Evolutionary conservation across 2,888 invertebrate genomes (phyloP).

Genomic region (Tromatobia lineatoria): DNA sequence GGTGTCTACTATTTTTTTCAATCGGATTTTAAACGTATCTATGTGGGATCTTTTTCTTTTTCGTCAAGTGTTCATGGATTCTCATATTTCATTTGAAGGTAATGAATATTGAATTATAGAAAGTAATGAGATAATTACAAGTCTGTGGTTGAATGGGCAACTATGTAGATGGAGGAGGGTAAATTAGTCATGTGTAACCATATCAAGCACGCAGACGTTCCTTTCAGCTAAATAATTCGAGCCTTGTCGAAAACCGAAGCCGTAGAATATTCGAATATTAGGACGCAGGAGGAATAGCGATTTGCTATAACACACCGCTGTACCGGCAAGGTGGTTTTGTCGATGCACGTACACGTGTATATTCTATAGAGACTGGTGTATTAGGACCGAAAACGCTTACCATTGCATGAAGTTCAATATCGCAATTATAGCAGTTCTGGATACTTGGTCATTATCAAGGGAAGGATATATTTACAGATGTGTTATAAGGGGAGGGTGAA

Average conservation of each 20-base stretch:
- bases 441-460: slow-evolving; percentile 68
- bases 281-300: neutral
- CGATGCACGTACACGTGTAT: slow-evolving; percentile 1
- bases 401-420: slow-evolving; percentile 63
- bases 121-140: no score
- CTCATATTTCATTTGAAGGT: no score
- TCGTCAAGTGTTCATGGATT: no score
- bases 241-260: neutral
- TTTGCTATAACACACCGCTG: neutral
- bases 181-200: slow-evolving; percentile 2
- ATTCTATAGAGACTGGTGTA: slow-evolving; percentile 14
- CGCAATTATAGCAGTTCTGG: slow-evolving; percentile 65
- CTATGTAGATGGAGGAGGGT: neutral
- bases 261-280: slow-evolving; percentile 16
- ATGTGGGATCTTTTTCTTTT: no score
- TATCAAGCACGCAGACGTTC: neutral
- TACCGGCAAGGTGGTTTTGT: neutral
- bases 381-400: slow-evolving; percentile 51
- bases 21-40: no score
- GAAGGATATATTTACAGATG: slow-evolving; percentile 65
- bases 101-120: no score
- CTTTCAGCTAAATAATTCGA: slow-evolving; percentile 3
- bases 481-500: slow-evolving; percentile 2
- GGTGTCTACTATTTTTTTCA: no score
- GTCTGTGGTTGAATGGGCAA: neutral